Percentiles rank a stretch among this genome's conserved stretches.
These are phyloP conservation scores for Epistrophella euchroma DNA, from an alignment of 2,888 invertebrate genomes.

Conservation along the genomic window DNA sequence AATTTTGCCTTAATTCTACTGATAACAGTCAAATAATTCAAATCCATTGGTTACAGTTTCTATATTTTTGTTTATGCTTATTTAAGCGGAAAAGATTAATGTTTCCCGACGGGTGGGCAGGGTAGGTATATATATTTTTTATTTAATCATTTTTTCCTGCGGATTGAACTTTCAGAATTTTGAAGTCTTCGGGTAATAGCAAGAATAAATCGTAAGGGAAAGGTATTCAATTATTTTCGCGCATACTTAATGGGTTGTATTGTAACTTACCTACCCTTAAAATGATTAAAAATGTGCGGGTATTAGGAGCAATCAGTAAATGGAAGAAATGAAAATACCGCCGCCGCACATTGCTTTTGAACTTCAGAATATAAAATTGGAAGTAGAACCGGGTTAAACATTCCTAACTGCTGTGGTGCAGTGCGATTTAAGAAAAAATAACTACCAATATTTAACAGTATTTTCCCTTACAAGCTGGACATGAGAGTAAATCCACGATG, in stretches of 20 bases:
- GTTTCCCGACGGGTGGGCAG: background rate
- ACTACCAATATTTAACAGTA: no score
- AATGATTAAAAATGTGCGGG: no score
- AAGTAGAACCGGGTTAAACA: no score
- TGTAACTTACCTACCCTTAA: no score
- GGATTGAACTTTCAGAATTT: background rate
- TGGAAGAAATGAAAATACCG: no score
- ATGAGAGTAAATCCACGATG: no score
- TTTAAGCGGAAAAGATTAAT: conserved; percentile 27
- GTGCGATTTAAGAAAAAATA: no score
- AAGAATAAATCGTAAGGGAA: background rate
- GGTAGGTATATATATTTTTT: background rate
- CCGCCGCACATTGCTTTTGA: no score
- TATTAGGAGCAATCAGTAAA: no score
- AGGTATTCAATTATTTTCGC: background rate
- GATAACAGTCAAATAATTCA: conserved; percentile 28
- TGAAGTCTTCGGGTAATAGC: background rate
- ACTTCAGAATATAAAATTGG: no score
- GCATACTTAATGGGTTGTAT: background rate
- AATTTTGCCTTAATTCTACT: conserved; percentile 22
- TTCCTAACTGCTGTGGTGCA: no score
- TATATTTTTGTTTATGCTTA: conserved; percentile 13
- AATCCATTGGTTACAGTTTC: conserved; percentile 8
- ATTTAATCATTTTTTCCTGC: background rate
- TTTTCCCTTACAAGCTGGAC: no score